Evolutionary conservation across 2,888 invertebrate species (phyloP), one percentile per base, ranked within the genome.

Genomic region (Arctia plantaginis): DNA sequence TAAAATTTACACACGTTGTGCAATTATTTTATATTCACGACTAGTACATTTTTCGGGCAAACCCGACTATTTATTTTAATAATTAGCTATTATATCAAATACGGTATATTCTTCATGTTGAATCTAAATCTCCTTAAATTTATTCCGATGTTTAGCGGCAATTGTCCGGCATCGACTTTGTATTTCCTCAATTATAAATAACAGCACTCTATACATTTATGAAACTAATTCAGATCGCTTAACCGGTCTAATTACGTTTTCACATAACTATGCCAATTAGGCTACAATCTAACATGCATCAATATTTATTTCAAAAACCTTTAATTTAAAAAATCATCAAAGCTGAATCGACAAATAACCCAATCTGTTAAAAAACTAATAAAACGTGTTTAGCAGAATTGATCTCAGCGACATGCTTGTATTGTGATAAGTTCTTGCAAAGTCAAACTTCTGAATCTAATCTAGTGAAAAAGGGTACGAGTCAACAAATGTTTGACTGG

Each of bases 1-100:
- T 81, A 82, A 82, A 83, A 80, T 78, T 84, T 77, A 79, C 82
- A 84, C 79, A 77, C 80, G 85, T 87, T 88, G 82, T 83, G 84
- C 78, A 85, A 85, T 82, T 82, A 75, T 75, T 84, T 85, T 78
- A 81, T 82, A 82, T 78, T 77, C 72, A 51, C 72, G 33, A 76
- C n/a, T n/a, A n/a, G n/a, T n/a, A n/a, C n/a, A n/a, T n/a, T n/a
- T n/a, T n/a, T n/a, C n/a, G n/a, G n/a, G n/a, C n/a, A n/a, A n/a
- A n/a, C n/a, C n/a, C n/a, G n/a, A n/a, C n/a, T n/a, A 35, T 35
- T 35, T 35, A 35, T 35, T 35, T 35, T 35, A 35, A 35, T 35
- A n/a, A n/a, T n/a, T n/a, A n/a, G n/a, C n/a, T n/a, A n/a, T n/a
- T n/a, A n/a, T n/a, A n/a, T n/a, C n/a, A n/a, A 41, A 1, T 12